A percentile compares a stretch with the other conserved stretches of the same genome.
These are phyloP conservation scores for human DNA, from an alignment of 2,113 vertebrate genomes.

Conservation along the genomic window DNA sequence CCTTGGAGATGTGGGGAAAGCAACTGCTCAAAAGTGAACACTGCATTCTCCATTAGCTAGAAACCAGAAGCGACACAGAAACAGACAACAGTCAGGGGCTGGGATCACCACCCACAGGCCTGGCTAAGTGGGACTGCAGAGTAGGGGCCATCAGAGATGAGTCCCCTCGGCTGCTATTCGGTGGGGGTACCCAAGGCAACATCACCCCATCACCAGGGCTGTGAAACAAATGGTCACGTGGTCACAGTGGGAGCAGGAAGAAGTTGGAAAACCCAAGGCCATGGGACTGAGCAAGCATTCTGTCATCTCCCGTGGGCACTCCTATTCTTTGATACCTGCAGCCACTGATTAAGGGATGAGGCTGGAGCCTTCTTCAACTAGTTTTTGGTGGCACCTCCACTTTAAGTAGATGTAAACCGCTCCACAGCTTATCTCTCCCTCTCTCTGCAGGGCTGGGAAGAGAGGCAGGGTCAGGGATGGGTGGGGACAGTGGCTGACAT, in stretches of 20 bases:
- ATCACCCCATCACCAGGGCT: not conserved
- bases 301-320: not conserved
- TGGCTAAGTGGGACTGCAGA: not conserved
- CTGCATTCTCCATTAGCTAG: constrained; percentile 92
- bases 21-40: constrained; percentile 90
- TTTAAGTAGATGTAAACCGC: not conserved
- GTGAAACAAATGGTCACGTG: not conserved
- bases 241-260: not conserved
- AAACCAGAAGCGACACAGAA: constrained; percentile 49
- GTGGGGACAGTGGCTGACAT: not conserved
- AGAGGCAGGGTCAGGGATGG: not conserved
- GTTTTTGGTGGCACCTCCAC: not conserved
- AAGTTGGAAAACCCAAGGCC: not conserved
- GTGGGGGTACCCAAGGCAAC: not conserved
- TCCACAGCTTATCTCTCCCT: not conserved
- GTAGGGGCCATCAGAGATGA: not conserved
- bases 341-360: not conserved
- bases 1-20: constrained; percentile 84
- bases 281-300: rapidly evolving
- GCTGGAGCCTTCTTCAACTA: not conserved
- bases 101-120: rapidly evolving
- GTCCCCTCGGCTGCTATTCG: not conserved
- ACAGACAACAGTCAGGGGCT: not conserved
- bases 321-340: not conserved
- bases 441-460: not conserved